Evolutionary conservation across 2,888 invertebrate species (phyloP).

Genomic region (Tachystola acroxantha): DNA sequence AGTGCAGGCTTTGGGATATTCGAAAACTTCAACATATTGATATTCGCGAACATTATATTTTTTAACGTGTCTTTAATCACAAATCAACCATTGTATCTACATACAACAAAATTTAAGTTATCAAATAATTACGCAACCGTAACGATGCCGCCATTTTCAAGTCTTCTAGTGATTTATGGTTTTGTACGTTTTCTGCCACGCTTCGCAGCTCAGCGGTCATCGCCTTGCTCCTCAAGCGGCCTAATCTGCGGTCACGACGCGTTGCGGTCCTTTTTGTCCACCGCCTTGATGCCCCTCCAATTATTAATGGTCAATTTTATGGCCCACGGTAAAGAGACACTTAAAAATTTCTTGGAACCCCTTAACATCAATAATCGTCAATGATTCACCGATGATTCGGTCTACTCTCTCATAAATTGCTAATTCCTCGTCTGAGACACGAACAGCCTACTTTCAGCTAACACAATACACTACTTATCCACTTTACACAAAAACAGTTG

Average conservation of each 20-base stretch:
- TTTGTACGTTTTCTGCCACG: not conserved
- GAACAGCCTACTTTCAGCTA: slow-evolving; percentile 22
- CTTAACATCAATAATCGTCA: slow-evolving; percentile 23
- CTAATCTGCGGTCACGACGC: not conserved
- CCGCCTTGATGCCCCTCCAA: not conserved
- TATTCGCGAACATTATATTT: no score
- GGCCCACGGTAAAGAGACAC: slow-evolving; percentile 5
- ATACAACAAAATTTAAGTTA: no score
- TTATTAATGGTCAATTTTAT: slow-evolving; percentile 1
- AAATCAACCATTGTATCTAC: no score
- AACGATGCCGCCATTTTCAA: no score
- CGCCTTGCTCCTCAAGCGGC: not conserved
- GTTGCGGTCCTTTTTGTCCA: not conserved
- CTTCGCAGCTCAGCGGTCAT: no score
- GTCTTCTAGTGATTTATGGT: no score
- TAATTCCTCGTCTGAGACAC: slow-evolving; percentile 20
- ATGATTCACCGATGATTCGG: slow-evolving; percentile 39
- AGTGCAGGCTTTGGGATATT: no score
- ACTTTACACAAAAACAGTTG: slow-evolving; percentile 27
- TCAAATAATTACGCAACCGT: no score
- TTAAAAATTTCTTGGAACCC: slow-evolving; percentile 29
- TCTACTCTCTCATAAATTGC: slow-evolving; percentile 19
- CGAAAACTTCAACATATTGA: no score
- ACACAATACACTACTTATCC: slow-evolving; percentile 29
- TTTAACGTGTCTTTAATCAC: no score